Evolutionary conservation across 2,797 vertebrate species (phyloP).

Genomic region (Phataginus tetradactyla): DNA sequence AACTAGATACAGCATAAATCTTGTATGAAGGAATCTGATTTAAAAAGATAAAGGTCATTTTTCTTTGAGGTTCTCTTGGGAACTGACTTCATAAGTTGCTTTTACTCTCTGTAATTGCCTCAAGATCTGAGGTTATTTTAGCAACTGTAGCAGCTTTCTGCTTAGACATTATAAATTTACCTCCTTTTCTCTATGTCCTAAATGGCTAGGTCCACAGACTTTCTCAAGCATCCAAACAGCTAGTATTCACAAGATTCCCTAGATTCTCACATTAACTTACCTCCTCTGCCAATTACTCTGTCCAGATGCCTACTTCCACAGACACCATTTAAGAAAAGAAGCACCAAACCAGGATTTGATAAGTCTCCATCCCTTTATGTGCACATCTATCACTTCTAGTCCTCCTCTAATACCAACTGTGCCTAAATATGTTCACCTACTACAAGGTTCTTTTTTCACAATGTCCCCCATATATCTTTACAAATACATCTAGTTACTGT

Average conservation of each 20-base stretch:
- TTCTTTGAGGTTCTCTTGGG: too few species aligned
- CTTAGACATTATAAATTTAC: not conserved
- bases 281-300: not conserved
- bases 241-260: not conserved
- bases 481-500: not conserved
- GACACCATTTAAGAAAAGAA: not conserved
- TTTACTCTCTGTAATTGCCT: not conserved
- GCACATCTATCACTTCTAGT: not conserved
- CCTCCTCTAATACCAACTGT: not conserved
- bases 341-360: not conserved
- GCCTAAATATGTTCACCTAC: not conserved
- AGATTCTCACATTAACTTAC: not conserved
- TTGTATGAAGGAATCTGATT: not conserved
- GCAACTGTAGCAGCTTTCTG: not conserved
- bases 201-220: not conserved
- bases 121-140: not conserved
- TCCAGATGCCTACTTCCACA: not conserved
- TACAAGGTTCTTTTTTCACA: not conserved
- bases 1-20: not conserved
- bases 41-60: not conserved
- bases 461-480: not conserved
- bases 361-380: not conserved
- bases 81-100: not conserved
- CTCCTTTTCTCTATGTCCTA: not conserved
- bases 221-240: not conserved